phyloP scores from a whole-genome alignment of 2,797 vertebrate genomes.

The Gobio occitaniae region DNA sequence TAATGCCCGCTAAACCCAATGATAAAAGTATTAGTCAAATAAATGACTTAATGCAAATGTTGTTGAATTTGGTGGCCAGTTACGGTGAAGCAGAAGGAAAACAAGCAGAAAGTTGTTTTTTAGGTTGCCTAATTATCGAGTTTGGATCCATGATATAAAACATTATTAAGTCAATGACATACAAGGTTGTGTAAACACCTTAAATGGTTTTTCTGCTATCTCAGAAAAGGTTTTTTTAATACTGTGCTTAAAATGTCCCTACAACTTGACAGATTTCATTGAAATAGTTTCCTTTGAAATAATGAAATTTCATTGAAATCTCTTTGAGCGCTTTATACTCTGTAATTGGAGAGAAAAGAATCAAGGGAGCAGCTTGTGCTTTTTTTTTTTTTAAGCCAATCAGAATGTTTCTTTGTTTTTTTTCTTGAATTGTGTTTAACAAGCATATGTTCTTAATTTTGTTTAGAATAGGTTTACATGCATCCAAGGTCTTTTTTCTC shows the following conservation, averaged over 20 bases:
- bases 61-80: neutral
- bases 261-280: neutral
- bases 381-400: neutral
- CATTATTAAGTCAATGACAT: neutral
- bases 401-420: too few relatives aligned
- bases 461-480: neutral
- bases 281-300: neutral
- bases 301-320: too few relatives aligned
- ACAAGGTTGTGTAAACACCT: conserved; percentile 13
- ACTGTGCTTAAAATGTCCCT: neutral
- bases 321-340: neutral
- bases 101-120: neutral
- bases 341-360: neutral
- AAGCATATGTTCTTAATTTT: neutral
- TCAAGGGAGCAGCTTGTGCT: neutral
- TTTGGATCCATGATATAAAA: neutral
- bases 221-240: conserved; percentile 14
- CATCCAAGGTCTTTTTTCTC: neutral
- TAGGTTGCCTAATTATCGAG: neutral
- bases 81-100: neutral
- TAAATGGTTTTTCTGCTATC: neutral
- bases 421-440: neutral
- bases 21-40: neutral
- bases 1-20: conserved; percentile 1
- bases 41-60: neutral